These are phyloP conservation scores for Holothuria glaberrima DNA, from an alignment of 35 echinoderm and acorn worm species.

Conservation along the genomic window DNA sequence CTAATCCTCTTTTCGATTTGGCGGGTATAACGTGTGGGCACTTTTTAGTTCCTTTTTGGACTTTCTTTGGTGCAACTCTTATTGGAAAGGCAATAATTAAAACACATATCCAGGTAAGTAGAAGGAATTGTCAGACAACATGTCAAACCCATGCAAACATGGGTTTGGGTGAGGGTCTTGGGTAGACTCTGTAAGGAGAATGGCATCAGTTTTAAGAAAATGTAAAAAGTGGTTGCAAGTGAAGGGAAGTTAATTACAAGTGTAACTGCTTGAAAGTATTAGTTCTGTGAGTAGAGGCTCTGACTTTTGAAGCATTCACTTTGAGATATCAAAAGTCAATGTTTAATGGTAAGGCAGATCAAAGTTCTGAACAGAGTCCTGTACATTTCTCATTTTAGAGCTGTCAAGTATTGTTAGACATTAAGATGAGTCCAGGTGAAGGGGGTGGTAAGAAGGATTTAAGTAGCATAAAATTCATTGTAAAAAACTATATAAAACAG, in stretches of 20 bases:
- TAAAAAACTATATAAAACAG: too few relatives aligned
- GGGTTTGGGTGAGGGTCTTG: too few relatives aligned
- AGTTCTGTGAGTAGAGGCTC: not conserved
- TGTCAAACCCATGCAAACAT: too few relatives aligned
- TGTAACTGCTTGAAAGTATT: not conserved
- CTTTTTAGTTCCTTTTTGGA: constrained; percentile 97
- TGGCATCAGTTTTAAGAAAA: not conserved
- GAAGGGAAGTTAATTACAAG: not conserved
- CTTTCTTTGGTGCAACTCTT: constrained; percentile 97
- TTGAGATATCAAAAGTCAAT: not conserved
- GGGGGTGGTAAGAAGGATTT: too few relatives aligned
- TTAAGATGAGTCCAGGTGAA: too few relatives aligned
- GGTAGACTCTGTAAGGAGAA: not conserved
- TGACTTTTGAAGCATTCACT: too few relatives aligned
- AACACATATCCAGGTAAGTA: constrained; percentile 91
- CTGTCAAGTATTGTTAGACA: too few relatives aligned
- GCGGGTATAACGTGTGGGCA: constrained; percentile 98
- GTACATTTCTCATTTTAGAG: too few relatives aligned
- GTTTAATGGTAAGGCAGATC: not conserved
- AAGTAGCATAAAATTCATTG: too few relatives aligned
- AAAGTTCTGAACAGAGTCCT: too few relatives aligned
- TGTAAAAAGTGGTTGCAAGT: not conserved
- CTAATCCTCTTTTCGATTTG: constrained; percentile 96
- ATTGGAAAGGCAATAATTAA: constrained; percentile 96
- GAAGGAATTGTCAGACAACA: too few relatives aligned